Conservation (phyloP, 2,113 vertebrate genomes). For the Pachyramphus minor region DNA sequence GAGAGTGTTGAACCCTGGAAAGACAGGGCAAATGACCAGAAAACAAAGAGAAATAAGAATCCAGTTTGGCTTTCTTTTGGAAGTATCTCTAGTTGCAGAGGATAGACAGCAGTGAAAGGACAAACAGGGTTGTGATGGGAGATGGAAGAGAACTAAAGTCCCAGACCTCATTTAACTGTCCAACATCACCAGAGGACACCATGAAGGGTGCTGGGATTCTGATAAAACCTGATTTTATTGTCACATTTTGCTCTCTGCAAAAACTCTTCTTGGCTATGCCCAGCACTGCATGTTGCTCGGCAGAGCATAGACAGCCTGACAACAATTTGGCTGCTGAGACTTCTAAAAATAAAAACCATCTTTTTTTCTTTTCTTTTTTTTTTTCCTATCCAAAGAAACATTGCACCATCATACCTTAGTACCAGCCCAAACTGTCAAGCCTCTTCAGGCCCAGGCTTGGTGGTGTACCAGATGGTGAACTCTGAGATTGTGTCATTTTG, state of each 20-base stretch:
- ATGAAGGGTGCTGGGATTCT: not conserved
- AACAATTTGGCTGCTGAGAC: slow-evolving; percentile 29
- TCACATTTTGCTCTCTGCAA: slow-evolving; percentile 26
- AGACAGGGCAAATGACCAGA: not conserved
- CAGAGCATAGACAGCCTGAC: slow-evolving; percentile 31
- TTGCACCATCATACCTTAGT: not conserved
- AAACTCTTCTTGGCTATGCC: not conserved
- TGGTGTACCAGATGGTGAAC: not conserved
- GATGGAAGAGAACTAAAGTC: not conserved
- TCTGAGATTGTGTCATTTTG: not conserved
- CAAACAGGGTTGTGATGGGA: not conserved
- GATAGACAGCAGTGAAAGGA: not conserved
- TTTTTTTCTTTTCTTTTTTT: not conserved
- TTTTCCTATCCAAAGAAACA: not conserved
- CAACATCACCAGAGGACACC: not conserved
- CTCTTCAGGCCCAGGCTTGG: not conserved
- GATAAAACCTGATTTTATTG: not conserved
- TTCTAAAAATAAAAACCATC: slow-evolving; percentile 31
- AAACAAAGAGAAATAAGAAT: not conserved
- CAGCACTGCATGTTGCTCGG: not conserved
- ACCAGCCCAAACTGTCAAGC: not conserved
- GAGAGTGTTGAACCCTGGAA: not conserved
- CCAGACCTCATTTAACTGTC: not conserved
- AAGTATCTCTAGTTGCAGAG: not conserved
- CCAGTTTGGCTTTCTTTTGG: not conserved